Evolutionary conservation across 1,140 invertebrate species (phyloP).

Genomic region (Drosophila watanabei): DNA sequence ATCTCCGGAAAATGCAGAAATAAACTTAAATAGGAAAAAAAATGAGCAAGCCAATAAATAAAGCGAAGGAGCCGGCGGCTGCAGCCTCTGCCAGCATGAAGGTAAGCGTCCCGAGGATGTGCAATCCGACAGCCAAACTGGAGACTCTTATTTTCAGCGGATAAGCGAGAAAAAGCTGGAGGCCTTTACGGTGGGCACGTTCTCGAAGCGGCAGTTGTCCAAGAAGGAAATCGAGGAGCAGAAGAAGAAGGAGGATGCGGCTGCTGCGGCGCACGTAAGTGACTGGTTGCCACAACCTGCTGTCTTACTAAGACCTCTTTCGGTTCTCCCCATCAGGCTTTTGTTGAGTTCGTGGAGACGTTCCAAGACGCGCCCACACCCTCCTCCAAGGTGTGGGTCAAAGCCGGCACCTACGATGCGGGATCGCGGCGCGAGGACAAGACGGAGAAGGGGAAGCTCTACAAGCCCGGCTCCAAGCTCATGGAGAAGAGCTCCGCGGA

Average conservation of each 20-base stretch:
- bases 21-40: constrained; percentile 15
- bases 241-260: constrained; percentile 95
- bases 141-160: constrained; percentile 85
- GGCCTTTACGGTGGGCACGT: constrained; percentile 92
- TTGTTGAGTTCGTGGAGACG: constrained; percentile 98
- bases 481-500: constrained; percentile 86
- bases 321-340: constrained; percentile 88
- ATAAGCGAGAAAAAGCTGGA: constrained; percentile 92
- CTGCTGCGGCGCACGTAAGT: constrained; percentile 90
- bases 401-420: constrained; percentile 98
- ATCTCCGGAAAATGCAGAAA: constrained; percentile 23
- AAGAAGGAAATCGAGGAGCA: constrained; percentile 96
- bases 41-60: constrained; percentile 38
- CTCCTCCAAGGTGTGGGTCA: constrained; percentile 96
- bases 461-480: constrained; percentile 95
- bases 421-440: constrained; percentile 96
- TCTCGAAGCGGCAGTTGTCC: constrained; percentile 90
- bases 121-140: background rate
- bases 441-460: constrained; percentile 95
- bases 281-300: background rate
- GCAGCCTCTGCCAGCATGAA: constrained; percentile 36
- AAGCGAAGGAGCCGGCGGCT: constrained; percentile 30
- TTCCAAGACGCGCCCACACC: constrained; percentile 94
- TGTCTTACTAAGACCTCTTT: background rate
- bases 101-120: constrained; percentile 26